Base-by-base conservation (phyloP, 1,140 invertebrate genomes). In the Acyrthosiphon pisum region DNA sequence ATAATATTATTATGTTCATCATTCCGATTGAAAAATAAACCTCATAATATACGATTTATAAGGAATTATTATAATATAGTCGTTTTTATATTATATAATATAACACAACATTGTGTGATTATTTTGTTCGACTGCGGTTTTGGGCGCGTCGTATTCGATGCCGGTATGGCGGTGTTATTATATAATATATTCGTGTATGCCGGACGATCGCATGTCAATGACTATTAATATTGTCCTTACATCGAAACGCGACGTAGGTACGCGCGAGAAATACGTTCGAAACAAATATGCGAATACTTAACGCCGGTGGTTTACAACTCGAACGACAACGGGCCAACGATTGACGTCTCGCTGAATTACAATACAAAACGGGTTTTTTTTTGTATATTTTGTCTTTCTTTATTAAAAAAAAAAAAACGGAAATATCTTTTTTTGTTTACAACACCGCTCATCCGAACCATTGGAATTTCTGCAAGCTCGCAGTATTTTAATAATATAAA, bases 321-420 rank as follows among this genome's bases (percentile, higher is more conserved):
- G 18, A 88, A 50, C 48, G 48, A n/a, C 23, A 23, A 48, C 84
- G 44, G 8, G 23, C 48, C 50, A 50, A 37, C 87, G 48, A 89
- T 53, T 89, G 87, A 89, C 87, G 48, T 89, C 50, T 89, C 22
- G 14, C 48, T 20, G 35, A 50, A 89, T 88, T 88, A 88, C 35
- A 2, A 88, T 89, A 18, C 46, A 18, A 88, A 88, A 88, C 86
- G 86, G 46, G 46, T 88, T 88, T 88, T 60, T 53, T 9, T 30
- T 23, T 4, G 26, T 60, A 8, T 30, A 30, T 9, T 30, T 30
- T 30, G 56, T 60, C 9, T 30, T 60, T 60, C 8, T 18, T 4
- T 18, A 6, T 22, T n/a, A 76, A 76, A 35, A 76, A 76, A n/a
- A 76, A n/a, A 76, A 76, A 35, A 76, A 76, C 1, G 2, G 60